Percentiles rank a stretch among this genome's conserved stretches.
Conservation (phyloP, 2,797 vertebrate species). For the Rhinophrynus dorsalis region DNA sequence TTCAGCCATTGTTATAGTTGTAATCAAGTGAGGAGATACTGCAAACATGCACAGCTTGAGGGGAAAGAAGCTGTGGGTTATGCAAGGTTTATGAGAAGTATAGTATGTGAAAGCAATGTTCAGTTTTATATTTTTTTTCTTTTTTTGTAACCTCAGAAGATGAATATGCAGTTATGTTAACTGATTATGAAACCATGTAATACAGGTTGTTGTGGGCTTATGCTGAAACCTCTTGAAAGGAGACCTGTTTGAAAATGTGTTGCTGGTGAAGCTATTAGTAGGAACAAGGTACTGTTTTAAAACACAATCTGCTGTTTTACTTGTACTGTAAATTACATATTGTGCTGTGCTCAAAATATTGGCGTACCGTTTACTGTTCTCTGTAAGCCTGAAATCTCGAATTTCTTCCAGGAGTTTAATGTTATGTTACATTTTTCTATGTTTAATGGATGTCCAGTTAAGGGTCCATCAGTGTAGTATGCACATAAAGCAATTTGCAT, state of each 20-base stretch:
- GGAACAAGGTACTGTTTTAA: slow-evolving; percentile 82
- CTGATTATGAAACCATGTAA: slow-evolving; percentile 89
- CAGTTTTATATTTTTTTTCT: background rate
- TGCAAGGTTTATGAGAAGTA: no score
- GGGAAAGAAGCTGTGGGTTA: no score
- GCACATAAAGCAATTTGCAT: no score
- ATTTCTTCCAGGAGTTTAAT: background rate
- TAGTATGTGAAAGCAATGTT: background rate
- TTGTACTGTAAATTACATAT: slow-evolving; percentile 67
- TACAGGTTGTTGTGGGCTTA: slow-evolving; percentile 92
- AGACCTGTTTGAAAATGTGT: slow-evolving; percentile 83
- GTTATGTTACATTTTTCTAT: no score
- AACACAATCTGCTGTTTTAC: slow-evolving; percentile 75
- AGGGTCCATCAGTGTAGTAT: no score
- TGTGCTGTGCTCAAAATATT: slow-evolving; percentile 54
- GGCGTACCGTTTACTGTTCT: no score
- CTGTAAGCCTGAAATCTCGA: no score
- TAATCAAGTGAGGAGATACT: no score
- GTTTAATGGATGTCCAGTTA: no score
- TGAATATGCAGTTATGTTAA: slow-evolving; percentile 74
- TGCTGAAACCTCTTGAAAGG: slow-evolving; percentile 87
- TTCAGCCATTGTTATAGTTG: no score
- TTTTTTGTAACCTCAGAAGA: slow-evolving; percentile 5
- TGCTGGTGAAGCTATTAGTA: slow-evolving; percentile 82
- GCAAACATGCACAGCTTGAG: no score